Evolutionary conservation across 2,888 invertebrate genomes (phyloP).

Genomic region (Halocaridina rubra): DNA sequence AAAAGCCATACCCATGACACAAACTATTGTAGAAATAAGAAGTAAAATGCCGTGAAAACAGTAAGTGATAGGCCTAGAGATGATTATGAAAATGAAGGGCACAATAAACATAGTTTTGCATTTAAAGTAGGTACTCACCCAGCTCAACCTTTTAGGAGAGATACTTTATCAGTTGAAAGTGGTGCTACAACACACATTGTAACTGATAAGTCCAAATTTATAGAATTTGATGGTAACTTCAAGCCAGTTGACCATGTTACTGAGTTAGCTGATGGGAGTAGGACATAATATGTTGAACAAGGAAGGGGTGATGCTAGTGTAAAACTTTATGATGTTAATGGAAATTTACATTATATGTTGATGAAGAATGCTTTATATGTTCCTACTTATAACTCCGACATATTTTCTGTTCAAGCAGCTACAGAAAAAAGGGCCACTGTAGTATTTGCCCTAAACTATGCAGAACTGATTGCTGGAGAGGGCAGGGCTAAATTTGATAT

Average conservation of each 20-base stretch:
- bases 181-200: slow-evolving; percentile 6
- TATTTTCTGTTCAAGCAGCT: not conserved
- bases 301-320: not conserved
- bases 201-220: not conserved
- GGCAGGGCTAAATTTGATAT: not conserved
- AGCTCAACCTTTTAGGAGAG: no score
- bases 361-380: no score
- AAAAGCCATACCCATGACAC: not conserved
- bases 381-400: no score
- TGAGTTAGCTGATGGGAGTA: slow-evolving; percentile 6
- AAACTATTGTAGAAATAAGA: not conserved
- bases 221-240: not conserved
- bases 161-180: no score
- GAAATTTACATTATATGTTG: not conserved
- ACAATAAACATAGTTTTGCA: not conserved
- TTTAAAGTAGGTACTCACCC: no score
- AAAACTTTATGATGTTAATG: not conserved
- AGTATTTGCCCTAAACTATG: not conserved
- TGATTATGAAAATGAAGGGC: not conserved
- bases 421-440: not conserved
- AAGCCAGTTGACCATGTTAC: not conserved
- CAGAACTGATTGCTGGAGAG: not conserved
- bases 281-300: not conserved
- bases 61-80: no score
- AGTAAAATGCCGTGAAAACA: no score